A percentile compares a stretch with the other conserved stretches of the same genome.
These are phyloP conservation scores for Climacteris rufus DNA, from an alignment of 2,113 vertebrate genomes.

Conservation along the genomic window DNA sequence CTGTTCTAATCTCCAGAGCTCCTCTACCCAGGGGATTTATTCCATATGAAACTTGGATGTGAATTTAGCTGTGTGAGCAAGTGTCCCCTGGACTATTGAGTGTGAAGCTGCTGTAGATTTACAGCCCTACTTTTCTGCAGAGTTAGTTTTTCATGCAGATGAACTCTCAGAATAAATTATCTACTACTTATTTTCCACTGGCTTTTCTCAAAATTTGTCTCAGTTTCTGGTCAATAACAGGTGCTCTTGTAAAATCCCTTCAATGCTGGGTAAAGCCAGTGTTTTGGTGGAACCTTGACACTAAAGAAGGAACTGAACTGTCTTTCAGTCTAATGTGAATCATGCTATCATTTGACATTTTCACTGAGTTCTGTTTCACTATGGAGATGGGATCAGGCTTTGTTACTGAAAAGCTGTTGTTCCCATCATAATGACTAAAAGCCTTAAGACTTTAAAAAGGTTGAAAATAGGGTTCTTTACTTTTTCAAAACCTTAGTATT, in stretches of 20 bases:
- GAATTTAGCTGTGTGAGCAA: not conserved
- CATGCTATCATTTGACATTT: not conserved
- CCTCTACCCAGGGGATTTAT: not conserved
- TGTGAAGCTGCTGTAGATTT: not conserved
- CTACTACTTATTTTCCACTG: not conserved
- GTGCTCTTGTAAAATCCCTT: not conserved
- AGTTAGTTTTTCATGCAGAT: not conserved
- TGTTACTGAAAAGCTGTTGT: not conserved
- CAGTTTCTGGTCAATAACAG: not conserved
- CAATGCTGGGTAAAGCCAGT: not conserved
- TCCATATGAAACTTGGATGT: not conserved
- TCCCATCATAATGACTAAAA: not conserved
- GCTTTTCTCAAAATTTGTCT: not conserved
- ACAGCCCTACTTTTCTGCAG: not conserved
- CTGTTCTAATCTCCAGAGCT: not conserved
- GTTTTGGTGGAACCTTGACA: not conserved
- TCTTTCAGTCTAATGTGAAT: not conserved
- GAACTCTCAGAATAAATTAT: not conserved
- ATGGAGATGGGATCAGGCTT: not conserved
- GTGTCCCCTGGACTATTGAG: not conserved
- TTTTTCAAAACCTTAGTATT: not conserved
- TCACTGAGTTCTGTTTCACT: not conserved
- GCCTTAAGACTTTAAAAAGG: slow-evolving; percentile 12
- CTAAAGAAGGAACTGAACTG: not conserved
- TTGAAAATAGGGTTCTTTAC: not conserved